Evolutionary conservation across 2,888 invertebrate species (phyloP).

Genomic region (Eumacrocentrus americanus): DNA sequence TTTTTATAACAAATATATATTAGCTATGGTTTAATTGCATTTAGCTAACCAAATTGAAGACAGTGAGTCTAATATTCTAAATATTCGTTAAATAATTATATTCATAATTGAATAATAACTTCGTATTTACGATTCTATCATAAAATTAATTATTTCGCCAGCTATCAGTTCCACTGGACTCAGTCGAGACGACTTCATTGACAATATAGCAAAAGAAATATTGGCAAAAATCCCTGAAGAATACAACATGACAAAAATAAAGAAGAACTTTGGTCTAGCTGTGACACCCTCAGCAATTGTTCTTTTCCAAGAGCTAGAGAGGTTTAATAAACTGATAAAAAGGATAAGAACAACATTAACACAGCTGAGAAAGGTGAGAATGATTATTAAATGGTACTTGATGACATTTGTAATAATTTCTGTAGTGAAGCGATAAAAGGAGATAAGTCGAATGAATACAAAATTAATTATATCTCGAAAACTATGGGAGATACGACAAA

Average conservation of each 20-base stretch:
- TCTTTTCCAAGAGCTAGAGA: slow-evolving; percentile 85
- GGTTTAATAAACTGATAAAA: slow-evolving; percentile 80
- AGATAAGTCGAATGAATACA: too few relatives aligned
- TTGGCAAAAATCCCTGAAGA: slow-evolving; percentile 75
- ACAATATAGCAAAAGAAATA: slow-evolving; percentile 79
- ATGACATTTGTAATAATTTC: too few relatives aligned
- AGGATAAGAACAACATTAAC: slow-evolving; percentile 75
- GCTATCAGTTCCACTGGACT: slow-evolving; percentile 74
- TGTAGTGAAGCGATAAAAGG: too few relatives aligned
- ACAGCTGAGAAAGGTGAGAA: slow-evolving; percentile 70
- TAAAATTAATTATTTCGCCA: slow-evolving; percentile 50
- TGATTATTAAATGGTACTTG: too few relatives aligned
- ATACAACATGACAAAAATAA: slow-evolving; percentile 82
- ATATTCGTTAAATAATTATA: too few relatives aligned
- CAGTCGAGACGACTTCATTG: slow-evolving; percentile 87
- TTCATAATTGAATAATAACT: too few relatives aligned
- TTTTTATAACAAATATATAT: background rate
- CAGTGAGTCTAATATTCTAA: too few relatives aligned
- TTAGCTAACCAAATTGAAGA: background rate
- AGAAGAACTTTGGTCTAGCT: slow-evolving; percentile 78
- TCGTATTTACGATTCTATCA: background rate
- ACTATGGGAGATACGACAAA: too few relatives aligned
- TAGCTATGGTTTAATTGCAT: background rate
- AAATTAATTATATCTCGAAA: too few relatives aligned
- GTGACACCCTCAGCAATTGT: slow-evolving; percentile 87